Evolutionary conservation across 2,797 vertebrate species (phyloP), one percentile per base, ranked within the genome.

Genomic region (Delichon dasypus): DNA sequence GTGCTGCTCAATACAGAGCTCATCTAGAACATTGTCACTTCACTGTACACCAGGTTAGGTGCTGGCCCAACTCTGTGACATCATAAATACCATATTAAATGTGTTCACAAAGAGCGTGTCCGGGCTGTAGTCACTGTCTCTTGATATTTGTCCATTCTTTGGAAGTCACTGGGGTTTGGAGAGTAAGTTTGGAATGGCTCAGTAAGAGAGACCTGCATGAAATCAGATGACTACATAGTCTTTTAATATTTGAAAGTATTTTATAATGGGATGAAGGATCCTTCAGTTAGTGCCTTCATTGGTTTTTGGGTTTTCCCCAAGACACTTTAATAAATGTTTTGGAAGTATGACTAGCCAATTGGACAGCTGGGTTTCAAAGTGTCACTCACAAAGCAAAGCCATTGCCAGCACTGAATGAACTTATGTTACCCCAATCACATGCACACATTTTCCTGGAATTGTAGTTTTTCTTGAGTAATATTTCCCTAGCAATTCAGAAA

Each of bases 401-500:
- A 67, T 85, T 95, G 96, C 95, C 95, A 97, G 4, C 47, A 50
- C 76, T 51, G 22, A 77, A 84, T 96, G 94, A 95, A 97, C 94
- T 96, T 89, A 95, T 68, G 93, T 96, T 96, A 97, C 94, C 94
- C 55, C 55, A 60, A 57, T 85, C 96, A 93, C 92, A 96, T 72
- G 94, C 78, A 94, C 91, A 92, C 91, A 81, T 85, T 80, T 97
- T 97, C 93, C 94, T 97, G 95, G 95, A 97, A 97, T 42, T 89
- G 94, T 85, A 84, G 17, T 90, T 96, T 95, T 95, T 96, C 93
- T 94, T 81, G 85, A 94, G 88, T 95, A 85, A 92, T 84, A 88
- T 93, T 94, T 94, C 91, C 45, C 86, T 78, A 87, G 51, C 72
- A 67, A 81, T 88, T 91, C 75, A 94, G 53, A 64, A 90, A 89